Percentiles rank a stretch among this genome's conserved stretches.
Conservation (phyloP, 2,797 vertebrate genomes). For the Coilia nasus region DNA sequence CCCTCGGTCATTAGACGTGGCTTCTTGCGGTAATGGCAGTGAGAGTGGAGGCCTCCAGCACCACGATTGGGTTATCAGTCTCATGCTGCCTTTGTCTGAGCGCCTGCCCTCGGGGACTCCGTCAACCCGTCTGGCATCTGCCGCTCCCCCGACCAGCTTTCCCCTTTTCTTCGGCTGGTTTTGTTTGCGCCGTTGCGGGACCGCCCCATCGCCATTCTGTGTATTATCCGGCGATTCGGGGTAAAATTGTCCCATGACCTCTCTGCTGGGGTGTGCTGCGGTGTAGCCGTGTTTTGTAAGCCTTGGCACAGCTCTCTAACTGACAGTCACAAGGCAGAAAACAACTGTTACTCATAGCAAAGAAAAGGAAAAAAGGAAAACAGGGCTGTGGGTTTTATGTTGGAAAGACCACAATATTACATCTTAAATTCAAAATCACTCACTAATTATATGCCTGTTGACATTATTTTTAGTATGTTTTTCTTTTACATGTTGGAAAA, state of each 20-base stretch:
- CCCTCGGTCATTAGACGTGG: too few species aligned
- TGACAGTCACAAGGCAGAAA: not conserved
- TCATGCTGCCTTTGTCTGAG: not conserved
- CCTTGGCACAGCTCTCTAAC: not conserved
- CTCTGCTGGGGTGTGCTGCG: not conserved
- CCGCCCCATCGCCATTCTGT: not conserved
- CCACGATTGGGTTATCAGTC: conserved; percentile 19
- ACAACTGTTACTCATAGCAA: not conserved
- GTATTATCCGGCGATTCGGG: not conserved
- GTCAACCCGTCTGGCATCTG: conserved; percentile 17
- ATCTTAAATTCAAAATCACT: not conserved
- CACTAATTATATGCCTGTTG: not conserved
- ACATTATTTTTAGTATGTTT: not conserved
- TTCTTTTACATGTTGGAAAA: not conserved
- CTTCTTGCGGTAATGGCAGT: conserved; percentile 15
- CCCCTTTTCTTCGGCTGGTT: conserved; percentile 14
- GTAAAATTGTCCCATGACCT: conserved; percentile 15
- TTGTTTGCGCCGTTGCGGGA: conserved; percentile 5
- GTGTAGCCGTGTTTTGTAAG: not conserved
- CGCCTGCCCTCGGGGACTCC: not conserved
- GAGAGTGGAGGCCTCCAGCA: not conserved
- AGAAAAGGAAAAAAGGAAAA: not conserved
- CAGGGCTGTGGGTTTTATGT: not conserved
- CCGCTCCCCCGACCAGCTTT: not conserved
- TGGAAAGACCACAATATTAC: not conserved